Percentiles rank a stretch among this genome's conserved stretches.
Conservation (phyloP, 2,797 vertebrate genomes). For the Saxicola maurus region DNA sequence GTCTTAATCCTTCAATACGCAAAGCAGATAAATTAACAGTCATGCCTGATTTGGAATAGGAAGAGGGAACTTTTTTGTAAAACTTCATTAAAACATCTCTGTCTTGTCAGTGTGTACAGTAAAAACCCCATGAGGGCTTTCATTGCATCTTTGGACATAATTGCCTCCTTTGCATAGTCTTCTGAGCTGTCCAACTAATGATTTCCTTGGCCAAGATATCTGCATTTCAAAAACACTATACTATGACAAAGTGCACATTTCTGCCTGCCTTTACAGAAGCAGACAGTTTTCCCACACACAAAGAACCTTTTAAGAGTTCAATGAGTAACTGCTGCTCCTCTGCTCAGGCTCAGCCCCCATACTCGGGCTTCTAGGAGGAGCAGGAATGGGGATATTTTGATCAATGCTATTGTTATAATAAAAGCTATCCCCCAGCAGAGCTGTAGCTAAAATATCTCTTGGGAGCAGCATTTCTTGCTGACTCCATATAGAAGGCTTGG, state of each 20-base stretch:
- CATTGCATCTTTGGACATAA: not conserved
- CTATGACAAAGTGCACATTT: not conserved
- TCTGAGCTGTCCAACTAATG: not conserved
- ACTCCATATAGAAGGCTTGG: not conserved
- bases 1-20: not conserved
- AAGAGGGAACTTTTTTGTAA: not conserved
- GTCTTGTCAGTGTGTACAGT: not conserved
- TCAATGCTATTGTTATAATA: not conserved
- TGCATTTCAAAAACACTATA: not conserved
- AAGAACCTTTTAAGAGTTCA: not conserved
- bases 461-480: conserved; percentile 12
- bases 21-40: not conserved
- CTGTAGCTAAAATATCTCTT: not conserved
- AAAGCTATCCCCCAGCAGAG: not conserved
- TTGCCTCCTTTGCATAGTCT: not conserved
- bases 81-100: not conserved
- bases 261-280: not conserved
- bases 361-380: not conserved
- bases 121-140: not conserved
- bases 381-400: not conserved
- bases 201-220: not conserved
- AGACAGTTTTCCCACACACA: not conserved
- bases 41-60: not conserved
- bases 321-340: not conserved
- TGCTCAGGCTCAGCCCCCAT: not conserved